Base-by-base conservation (phyloP, 2,888 invertebrate genomes). In the Anarsia innoxiella region DNA sequence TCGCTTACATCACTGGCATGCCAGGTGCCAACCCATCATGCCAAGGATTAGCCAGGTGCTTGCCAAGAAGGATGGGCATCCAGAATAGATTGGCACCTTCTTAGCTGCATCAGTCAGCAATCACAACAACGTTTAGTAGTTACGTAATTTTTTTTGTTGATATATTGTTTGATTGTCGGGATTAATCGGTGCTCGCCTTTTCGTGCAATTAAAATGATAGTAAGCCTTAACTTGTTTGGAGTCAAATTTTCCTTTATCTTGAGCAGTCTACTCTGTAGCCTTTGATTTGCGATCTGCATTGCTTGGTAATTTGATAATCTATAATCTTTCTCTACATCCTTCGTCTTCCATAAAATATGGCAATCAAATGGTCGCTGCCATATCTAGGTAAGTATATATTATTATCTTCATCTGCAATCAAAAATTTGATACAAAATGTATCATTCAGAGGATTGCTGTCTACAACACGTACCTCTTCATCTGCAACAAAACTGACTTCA, bases 51-150 rank as follows among this genome's bases (percentile, higher is more conserved):
- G n/a, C 19, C 4, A 19, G 19, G 19, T 8, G 4, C 19, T 3
- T 19, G 28, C 28, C 28, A 28, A 35, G 28, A 12, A 12, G 28
- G 35, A 9, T 12, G 28, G 28, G n/a, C n/a, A n/a, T n/a, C 28
- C 19, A 35, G 28, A 27, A 35, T 29, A 35, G 35, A 35, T 16
- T 28, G 28, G 28, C 30, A 12, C 64, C n/a, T n/a, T n/a, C n/a
- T n/a, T n/a, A n/a, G n/a, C n/a, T n/a, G n/a, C 63, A 74, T 79
- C 80, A 75, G 74, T 82, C 82, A 79, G 60, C 71, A 66, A 74
- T 80, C 82, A 79, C 70, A 80, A 80, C 79, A 79, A 50, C 49
- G 3, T 26, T 50, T 52, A 16, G 40, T 12, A 10, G 4, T n/a
- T 32, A 8, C 4, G 19, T 5, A 19, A 19, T 5, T 19, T 19